Conservation (phyloP, 1,140 invertebrate species). For the Drosophila erecta region DNA sequence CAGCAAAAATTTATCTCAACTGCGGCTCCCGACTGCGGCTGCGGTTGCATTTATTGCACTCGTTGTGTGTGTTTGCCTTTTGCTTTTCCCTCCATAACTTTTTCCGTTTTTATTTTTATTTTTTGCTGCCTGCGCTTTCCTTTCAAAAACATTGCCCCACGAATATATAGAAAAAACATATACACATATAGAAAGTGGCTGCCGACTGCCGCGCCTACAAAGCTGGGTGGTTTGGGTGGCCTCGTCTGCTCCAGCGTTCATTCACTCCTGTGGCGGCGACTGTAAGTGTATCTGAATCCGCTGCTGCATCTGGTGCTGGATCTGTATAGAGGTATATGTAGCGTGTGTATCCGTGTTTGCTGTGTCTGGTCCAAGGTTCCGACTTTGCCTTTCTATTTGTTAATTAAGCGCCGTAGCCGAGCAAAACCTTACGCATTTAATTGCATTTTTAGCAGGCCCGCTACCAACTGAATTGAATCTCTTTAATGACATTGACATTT, state of each 20-base stretch:
- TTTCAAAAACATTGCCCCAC: conserved; percentile 73
- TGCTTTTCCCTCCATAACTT: conserved; percentile 15
- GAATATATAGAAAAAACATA: conserved; percentile 52
- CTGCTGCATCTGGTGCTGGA: conserved; percentile 1
- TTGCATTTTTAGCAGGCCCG: conserved; percentile 70
- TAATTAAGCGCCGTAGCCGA: conserved; percentile 62
- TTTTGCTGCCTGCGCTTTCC: conserved; percentile 50
- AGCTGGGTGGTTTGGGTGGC: conserved; percentile 34
- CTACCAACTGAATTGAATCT: conserved; percentile 66
- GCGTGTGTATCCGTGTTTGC: conserved; percentile 14
- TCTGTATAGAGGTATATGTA: conserved; percentile 3
- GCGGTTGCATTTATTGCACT: conserved; percentile 76
- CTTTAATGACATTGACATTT: conserved; percentile 82
- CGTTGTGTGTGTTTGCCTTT: conserved; percentile 47
- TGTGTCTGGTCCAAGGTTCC: conserved; percentile 74
- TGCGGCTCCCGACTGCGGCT: conserved; percentile 50
- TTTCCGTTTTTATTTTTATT: conserved; percentile 3
- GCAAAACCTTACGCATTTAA: conserved; percentile 67
- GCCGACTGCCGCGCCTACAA: conserved; percentile 62
- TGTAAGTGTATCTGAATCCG: conserved; percentile 23
- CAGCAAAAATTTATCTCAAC: conserved; percentile 53
- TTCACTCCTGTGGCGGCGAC: conserved; percentile 56
- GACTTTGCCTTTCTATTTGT: conserved; percentile 77
- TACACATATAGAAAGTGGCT: conserved; percentile 69
- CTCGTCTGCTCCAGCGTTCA: conserved; percentile 75